A percentile compares a stretch with the other conserved stretches of the same genome.
These are phyloP conservation scores for Ophonus ardosiacus DNA, from an alignment of 2,888 invertebrate genomes.

Conservation along the genomic window DNA sequence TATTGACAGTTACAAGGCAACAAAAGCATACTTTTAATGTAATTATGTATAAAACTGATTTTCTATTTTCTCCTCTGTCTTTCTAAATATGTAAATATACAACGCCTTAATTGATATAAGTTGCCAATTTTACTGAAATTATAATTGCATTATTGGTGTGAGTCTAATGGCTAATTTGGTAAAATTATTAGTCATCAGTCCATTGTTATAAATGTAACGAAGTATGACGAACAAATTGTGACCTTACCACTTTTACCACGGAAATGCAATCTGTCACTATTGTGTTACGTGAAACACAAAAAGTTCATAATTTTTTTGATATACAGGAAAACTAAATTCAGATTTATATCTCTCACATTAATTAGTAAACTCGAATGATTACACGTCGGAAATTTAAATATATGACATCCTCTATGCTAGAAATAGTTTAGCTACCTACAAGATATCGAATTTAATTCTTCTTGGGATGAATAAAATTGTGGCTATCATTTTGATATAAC, in stretches of 20 bases:
- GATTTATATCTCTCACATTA: background rate
- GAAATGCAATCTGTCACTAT: background rate
- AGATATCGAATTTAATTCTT: background rate
- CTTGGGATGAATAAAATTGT: slow-evolving; percentile 3
- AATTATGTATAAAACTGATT: too few relatives aligned
- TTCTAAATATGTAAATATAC: too few relatives aligned
- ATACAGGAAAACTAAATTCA: background rate
- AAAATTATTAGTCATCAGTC: slow-evolving; percentile 8
- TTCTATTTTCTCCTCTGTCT: too few relatives aligned
- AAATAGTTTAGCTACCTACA: background rate
- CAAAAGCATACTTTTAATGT: too few relatives aligned
- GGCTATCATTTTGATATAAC: slow-evolving; percentile 34
- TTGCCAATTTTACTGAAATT: too few relatives aligned
- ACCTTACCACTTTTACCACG: background rate
- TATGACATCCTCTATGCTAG: background rate
- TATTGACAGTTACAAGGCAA: too few relatives aligned
- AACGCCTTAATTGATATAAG: too few relatives aligned
- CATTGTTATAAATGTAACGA: slow-evolving; percentile 22
- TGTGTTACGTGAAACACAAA: background rate
- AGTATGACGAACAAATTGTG: slow-evolving; percentile 3
- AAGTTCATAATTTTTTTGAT: background rate
- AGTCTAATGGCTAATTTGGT: slow-evolving; percentile 7
- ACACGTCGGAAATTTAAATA: background rate
- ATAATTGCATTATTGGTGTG: background rate
- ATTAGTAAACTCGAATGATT: slow-evolving; percentile 4